Conservation (phyloP, 2,888 invertebrate species). For the Campaea margaritaria region DNA sequence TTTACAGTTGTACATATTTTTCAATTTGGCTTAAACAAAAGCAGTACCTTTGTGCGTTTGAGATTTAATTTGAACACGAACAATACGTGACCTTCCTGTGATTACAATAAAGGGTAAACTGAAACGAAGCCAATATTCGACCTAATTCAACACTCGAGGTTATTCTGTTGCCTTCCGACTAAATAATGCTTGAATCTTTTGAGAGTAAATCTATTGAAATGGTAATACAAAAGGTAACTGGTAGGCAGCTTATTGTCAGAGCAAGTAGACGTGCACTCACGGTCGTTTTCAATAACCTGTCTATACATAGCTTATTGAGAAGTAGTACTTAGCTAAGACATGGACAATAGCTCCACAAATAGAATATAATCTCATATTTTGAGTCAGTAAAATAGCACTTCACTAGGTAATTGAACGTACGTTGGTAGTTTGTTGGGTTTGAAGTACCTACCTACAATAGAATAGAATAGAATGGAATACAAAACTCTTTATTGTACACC, state of each 20-base stretch:
- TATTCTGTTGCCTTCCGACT: slow-evolving; percentile 1
- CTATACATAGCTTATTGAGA: too few species aligned
- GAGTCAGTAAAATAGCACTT: too few species aligned
- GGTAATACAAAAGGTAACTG: slow-evolving; percentile 4
- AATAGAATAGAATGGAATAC: too few species aligned
- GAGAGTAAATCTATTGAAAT: slow-evolving; percentile 12
- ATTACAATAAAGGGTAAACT: slow-evolving; percentile 49
- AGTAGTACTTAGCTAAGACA: too few species aligned
- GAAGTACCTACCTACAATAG: too few species aligned
- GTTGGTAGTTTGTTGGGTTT: too few species aligned
- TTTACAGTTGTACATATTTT: slow-evolving; percentile 38
- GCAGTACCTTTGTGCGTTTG: slow-evolving; percentile 26
- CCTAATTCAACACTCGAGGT: slow-evolving; percentile 50
- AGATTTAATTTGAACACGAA: slow-evolving; percentile 55
- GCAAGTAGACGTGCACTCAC: neutral
- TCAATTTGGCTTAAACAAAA: slow-evolving; percentile 51
- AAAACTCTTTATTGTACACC: too few species aligned
- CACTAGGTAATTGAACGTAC: too few species aligned
- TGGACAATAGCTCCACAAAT: too few species aligned
- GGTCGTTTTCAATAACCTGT: too few species aligned
- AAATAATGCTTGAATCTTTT: slow-evolving; percentile 21
- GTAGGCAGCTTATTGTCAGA: neutral
- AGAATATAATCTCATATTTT: too few species aligned
- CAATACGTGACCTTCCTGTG: slow-evolving; percentile 49
- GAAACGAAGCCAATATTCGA: slow-evolving; percentile 42